phyloP scores from a whole-genome alignment of 35 echinoderm and acorn worm species.

The Eucidaris tribuloides region DNA sequence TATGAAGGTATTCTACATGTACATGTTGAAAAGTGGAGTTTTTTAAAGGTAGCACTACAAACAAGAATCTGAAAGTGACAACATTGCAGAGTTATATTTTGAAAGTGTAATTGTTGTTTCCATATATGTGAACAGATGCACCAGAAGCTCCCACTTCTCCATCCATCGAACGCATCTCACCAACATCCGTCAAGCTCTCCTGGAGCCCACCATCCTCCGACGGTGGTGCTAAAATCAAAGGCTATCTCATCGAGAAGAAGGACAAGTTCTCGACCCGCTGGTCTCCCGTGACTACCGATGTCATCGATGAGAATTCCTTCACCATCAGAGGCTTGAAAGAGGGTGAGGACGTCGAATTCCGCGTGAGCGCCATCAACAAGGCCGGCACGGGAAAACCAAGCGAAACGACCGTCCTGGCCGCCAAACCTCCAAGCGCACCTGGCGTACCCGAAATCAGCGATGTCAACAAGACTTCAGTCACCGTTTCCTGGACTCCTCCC shows the following conservation, averaged over 20 bases:
- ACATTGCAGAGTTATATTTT: too few relatives aligned
- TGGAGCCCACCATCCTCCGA: slow-evolving; percentile 73
- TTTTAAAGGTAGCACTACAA: too few relatives aligned
- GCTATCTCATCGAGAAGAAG: slow-evolving; percentile 92
- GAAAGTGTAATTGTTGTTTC: too few relatives aligned
- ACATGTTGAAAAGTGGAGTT: too few relatives aligned
- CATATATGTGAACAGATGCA: slow-evolving; percentile 43
- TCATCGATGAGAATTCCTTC: slow-evolving; percentile 44
- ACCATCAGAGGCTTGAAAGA: slow-evolving; percentile 40
- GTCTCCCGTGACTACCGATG: slow-evolving; percentile 36
- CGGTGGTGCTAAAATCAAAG: slow-evolving; percentile 73
- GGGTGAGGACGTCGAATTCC: slow-evolving; percentile 45
- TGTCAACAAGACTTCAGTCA: slow-evolving; percentile 31
- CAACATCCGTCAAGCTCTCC: slow-evolving; percentile 53
- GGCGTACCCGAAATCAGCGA: slow-evolving; percentile 47
- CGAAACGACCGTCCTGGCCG: slow-evolving; percentile 24
- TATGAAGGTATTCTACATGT: too few relatives aligned
- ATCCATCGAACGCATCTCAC: slow-evolving; percentile 28
- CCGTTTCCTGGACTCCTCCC: slow-evolving; percentile 50
- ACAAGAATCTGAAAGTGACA: too few relatives aligned
- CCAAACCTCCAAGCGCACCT: slow-evolving; percentile 45
- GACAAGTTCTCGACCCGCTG: slow-evolving; percentile 77
- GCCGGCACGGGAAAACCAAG: slow-evolving; percentile 61
- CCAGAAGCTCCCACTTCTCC: slow-evolving; percentile 63
- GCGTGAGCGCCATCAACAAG: slow-evolving; percentile 54